Percentiles rank a stretch among this genome's conserved stretches.
These are phyloP conservation scores for Panthera tigris DNA, from an alignment of 2,113 vertebrate genomes.

Conservation along the genomic window DNA sequence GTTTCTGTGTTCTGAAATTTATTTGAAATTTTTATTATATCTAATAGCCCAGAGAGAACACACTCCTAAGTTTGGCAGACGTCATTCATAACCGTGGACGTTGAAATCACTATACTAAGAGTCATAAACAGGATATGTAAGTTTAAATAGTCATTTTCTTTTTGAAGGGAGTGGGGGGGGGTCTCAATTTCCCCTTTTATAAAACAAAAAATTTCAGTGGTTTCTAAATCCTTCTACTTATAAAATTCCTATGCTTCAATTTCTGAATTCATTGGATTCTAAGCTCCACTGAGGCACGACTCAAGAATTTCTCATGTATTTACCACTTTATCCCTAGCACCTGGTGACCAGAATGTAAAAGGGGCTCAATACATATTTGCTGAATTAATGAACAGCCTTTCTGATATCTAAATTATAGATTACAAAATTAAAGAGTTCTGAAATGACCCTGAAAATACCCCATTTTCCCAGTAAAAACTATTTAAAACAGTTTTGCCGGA, in stretches of 20 bases:
- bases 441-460: conserved; percentile 3
- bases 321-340: neutral
- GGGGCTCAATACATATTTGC: neutral
- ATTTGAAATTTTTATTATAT: neutral
- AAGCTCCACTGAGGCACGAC: neutral
- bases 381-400: conserved; percentile 7
- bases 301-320: neutral
- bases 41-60: neutral
- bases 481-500: conserved; percentile 4
- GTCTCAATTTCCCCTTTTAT: neutral
- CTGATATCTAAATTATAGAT: neutral
- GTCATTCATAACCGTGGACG: neutral
- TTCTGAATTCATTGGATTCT: neutral
- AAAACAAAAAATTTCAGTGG: neutral
- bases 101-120: neutral
- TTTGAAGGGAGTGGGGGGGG: accelerated
- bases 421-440: neutral
- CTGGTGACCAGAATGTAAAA: neutral
- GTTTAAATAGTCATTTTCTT: neutral
- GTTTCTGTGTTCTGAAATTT: conserved; percentile 43
- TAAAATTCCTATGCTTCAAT: neutral
- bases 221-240: neutral
- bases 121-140: neutral
- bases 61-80: neutral
- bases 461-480: neutral